A percentile compares a stretch with the other conserved stretches of the same genome.
phyloP scores from a whole-genome alignment of 2,888 invertebrate species.

The Dorcus parallelipipedus region DNA sequence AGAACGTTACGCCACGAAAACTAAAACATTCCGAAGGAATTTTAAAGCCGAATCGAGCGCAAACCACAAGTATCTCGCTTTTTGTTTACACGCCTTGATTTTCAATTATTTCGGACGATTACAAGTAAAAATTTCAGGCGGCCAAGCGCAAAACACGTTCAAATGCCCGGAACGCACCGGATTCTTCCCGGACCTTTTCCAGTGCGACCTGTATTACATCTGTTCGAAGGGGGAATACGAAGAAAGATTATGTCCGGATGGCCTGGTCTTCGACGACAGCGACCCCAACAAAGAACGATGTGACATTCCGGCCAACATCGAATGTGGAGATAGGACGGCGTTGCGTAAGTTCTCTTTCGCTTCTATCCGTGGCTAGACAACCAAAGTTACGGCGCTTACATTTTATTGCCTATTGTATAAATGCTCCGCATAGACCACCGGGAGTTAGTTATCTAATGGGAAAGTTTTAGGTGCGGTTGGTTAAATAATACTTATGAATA shows the following conservation, averaged over 20 bases:
- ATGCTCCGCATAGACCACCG: constrained; percentile 1
- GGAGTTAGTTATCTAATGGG: constrained; percentile 2
- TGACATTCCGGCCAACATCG: constrained; percentile 74
- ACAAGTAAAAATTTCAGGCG: constrained; percentile 6
- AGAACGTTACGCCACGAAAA: too few relatives aligned
- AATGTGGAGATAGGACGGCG: constrained; percentile 70
- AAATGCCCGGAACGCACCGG: constrained; percentile 70
- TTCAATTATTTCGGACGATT: neutral
- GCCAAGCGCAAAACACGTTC: constrained; percentile 47
- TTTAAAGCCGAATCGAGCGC: too few relatives aligned
- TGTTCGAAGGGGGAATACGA: constrained; percentile 65
- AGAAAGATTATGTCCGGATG: constrained; percentile 71
- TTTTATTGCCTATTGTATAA: neutral
- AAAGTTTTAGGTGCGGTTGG: neutral
- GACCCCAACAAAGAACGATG: constrained; percentile 71
- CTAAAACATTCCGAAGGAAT: too few relatives aligned
- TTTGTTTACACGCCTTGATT: neutral
- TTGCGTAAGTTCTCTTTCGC: constrained; percentile 61
- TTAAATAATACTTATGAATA: too few relatives aligned
- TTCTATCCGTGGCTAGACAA: neutral
- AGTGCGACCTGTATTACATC: constrained; percentile 77
- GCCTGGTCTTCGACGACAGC: constrained; percentile 70
- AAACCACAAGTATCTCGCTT: too few relatives aligned
- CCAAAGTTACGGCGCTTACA: neutral
- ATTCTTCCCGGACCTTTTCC: constrained; percentile 70